Conservation (phyloP, 2,888 invertebrate species). For the Dynastes grantii region DNA sequence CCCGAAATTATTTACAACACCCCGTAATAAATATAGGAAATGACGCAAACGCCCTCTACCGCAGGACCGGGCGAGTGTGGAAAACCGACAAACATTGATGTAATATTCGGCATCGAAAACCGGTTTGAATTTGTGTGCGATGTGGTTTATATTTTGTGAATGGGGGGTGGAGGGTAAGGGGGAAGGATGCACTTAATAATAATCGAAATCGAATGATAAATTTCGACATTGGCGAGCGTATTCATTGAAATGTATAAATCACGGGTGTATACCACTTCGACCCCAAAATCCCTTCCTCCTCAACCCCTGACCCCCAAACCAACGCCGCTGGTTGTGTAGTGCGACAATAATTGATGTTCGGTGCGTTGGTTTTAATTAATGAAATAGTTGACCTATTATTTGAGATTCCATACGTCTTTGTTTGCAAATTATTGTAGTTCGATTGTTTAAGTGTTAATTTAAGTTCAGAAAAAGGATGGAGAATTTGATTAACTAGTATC, state of each 20-base stretch:
- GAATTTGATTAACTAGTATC: too few relatives aligned
- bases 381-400: too few relatives aligned
- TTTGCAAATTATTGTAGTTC: too few relatives aligned
- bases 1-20: background rate
- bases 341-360: background rate
- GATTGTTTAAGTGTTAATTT: too few relatives aligned
- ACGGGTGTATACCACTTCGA: background rate
- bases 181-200: constrained; percentile 10
- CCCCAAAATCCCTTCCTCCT: too few relatives aligned
- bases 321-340: background rate
- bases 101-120: background rate
- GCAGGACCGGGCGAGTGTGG: background rate
- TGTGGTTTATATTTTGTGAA: background rate
- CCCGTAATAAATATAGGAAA: constrained; percentile 6
- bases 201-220: background rate
- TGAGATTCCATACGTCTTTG: too few relatives aligned
- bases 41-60: too few relatives aligned
- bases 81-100: constrained; percentile 20
- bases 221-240: background rate
- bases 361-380: background rate
- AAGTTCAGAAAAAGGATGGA: too few relatives aligned
- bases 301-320: too few relatives aligned
- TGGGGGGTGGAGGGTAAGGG: background rate
- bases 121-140: background rate
- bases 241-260: constrained; percentile 15